Conservation (phyloP, 2,888 invertebrate species). For the Leuctra nigra region DNA sequence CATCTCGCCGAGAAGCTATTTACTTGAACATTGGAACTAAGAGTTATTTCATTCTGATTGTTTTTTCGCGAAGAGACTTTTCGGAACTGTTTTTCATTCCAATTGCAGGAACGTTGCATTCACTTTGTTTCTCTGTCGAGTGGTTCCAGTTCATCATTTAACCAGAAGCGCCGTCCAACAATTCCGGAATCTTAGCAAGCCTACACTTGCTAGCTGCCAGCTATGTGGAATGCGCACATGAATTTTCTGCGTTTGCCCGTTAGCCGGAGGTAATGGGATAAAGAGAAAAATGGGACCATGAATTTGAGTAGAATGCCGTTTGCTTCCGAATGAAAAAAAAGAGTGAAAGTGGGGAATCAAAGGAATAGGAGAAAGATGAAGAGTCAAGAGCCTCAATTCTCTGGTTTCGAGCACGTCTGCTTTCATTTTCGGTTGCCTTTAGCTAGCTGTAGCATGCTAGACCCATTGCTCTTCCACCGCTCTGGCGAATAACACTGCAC, state of each 20-base stretch:
- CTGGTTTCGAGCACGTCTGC: conserved; percentile 19
- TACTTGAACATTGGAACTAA: no score
- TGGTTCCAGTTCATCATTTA: conserved; percentile 9
- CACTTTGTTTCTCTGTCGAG: neutral
- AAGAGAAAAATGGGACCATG: conserved; percentile 25
- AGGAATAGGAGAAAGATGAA: neutral
- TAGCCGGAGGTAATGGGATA: conserved; percentile 24
- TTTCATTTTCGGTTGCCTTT: no score
- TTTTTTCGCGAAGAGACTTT: no score
- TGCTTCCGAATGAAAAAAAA: conserved; percentile 12
- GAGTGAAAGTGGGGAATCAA: conserved; percentile 5
- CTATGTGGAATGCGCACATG: conserved; percentile 21
- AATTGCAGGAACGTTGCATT: neutral
- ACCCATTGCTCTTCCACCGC: no score
- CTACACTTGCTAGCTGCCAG: conserved; percentile 6
- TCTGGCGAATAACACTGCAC: no score
- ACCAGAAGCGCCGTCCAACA: conserved; percentile 1
- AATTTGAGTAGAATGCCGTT: conserved; percentile 24
- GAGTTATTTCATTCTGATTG: no score
- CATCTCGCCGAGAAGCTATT: no score
- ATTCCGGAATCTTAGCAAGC: conserved; percentile 14
- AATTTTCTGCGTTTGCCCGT: conserved; percentile 22
- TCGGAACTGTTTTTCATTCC: no score
- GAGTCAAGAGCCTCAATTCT: conserved; percentile 15
- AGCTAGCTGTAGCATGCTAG: no score